Conservation (phyloP, 2,797 vertebrate genomes). For the Neosilurus mollespiculum region DNA sequence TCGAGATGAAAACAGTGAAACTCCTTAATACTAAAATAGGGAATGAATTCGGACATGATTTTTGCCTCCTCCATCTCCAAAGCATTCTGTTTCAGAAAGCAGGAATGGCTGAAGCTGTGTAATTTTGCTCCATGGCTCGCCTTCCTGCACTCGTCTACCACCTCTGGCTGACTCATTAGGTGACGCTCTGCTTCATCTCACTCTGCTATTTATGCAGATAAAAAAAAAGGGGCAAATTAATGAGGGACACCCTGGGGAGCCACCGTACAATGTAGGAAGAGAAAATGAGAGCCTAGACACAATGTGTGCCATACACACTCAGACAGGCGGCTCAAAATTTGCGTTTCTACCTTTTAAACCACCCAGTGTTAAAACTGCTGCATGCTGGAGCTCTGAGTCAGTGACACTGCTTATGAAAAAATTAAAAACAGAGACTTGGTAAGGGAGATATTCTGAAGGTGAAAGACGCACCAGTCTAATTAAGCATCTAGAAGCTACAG, state of each 20-base stretch:
- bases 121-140: slow-evolving; percentile 55
- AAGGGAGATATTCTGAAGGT: slow-evolving; percentile 7
- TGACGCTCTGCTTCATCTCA: slow-evolving; percentile 47
- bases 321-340: slow-evolving; percentile 36
- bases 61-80: neutral
- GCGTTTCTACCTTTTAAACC: slow-evolving; percentile 42
- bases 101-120: slow-evolving; percentile 60
- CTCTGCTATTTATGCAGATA: slow-evolving; percentile 69
- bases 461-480: neutral
- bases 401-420: neutral
- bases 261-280: slow-evolving; percentile 33
- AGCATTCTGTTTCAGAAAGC: slow-evolving; percentile 39
- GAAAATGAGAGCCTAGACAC: slow-evolving; percentile 53
- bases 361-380: slow-evolving; percentile 35
- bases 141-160: slow-evolving; percentile 49
- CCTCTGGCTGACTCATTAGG: slow-evolving; percentile 58
- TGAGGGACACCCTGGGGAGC: slow-evolving; percentile 48
- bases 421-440: neutral
- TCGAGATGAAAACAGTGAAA: neutral
- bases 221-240: slow-evolving; percentile 58
- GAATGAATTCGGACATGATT: neutral
- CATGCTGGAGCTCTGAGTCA: slow-evolving; percentile 10
- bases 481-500: neutral
- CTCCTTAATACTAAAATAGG: neutral
- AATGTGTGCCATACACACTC: slow-evolving; percentile 41